phyloP scores from a whole-genome alignment of 2,113 vertebrate species.

The Thalassarche chlororhynchos region DNA sequence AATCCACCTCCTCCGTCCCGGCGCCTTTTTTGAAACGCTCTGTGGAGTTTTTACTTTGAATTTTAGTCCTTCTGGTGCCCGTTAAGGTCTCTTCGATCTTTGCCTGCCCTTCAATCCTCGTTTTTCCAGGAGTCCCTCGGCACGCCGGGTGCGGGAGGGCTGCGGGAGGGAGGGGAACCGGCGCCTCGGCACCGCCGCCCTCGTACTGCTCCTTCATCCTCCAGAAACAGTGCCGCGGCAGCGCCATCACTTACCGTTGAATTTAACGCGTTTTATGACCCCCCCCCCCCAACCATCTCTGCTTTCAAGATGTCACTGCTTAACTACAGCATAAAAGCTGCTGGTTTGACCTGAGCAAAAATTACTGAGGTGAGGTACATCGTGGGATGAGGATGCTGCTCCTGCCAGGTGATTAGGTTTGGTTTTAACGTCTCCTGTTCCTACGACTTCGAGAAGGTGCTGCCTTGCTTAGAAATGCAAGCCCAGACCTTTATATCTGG shows the following conservation, averaged over 20 bases:
- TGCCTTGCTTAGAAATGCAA: background rate
- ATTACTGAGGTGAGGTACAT: background rate
- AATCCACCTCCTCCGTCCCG: background rate
- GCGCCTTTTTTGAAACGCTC: background rate
- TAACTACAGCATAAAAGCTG: background rate
- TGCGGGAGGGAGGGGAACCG: background rate
- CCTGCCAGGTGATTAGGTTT: background rate
- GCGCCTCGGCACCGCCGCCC: background rate
- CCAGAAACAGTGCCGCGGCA: background rate
- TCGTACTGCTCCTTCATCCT: background rate
- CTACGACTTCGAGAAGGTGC: background rate
- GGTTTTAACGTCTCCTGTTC: background rate
- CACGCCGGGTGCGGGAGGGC: background rate
- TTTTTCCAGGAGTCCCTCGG: background rate
- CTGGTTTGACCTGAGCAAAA: background rate
- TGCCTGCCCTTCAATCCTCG: fast-evolving
- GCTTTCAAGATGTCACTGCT: background rate
- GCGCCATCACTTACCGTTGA: fast-evolving
- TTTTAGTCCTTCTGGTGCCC: background rate
- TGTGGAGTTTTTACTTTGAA: background rate
- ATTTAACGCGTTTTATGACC: background rate
- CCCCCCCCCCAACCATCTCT: background rate
- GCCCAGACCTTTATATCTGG: background rate
- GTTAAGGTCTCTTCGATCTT: too few relatives aligned
- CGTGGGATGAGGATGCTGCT: background rate